phyloP scores from a whole-genome alignment of 1,140 invertebrate species.

The Penaeus indicus region DNA sequence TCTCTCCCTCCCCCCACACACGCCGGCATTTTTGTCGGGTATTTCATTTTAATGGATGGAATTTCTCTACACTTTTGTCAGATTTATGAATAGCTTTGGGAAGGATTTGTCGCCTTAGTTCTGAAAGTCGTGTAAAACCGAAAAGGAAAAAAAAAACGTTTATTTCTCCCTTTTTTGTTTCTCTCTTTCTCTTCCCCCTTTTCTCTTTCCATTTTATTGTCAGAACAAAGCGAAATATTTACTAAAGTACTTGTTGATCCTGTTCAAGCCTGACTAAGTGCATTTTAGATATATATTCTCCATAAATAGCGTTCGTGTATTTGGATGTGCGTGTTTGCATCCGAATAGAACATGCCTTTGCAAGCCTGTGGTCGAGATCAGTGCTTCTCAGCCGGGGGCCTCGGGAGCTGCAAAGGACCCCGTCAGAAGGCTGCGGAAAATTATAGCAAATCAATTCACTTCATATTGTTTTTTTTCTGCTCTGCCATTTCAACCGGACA shows the following conservation, averaged over 20 bases:
- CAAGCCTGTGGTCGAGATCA: too few species aligned
- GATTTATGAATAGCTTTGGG: slow-evolving; percentile 15
- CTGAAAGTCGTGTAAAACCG: not conserved
- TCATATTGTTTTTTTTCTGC: too few species aligned
- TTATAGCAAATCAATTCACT: too few species aligned
- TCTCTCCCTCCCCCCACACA: too few species aligned
- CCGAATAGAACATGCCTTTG: too few species aligned
- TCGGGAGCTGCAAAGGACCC: too few species aligned
- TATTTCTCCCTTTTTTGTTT: slow-evolving; percentile 5
- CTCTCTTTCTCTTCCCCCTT: slow-evolving; percentile 15
- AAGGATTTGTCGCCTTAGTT: slow-evolving; percentile 28
- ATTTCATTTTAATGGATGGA: slow-evolving; percentile 43
- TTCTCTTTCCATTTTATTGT: not conserved
- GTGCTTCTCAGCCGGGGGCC: not conserved
- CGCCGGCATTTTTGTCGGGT: not conserved
- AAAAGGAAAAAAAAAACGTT: not conserved
- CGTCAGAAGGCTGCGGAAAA: too few species aligned
- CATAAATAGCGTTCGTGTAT: too few species aligned
- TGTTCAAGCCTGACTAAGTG: not conserved
- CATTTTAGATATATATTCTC: not conserved
- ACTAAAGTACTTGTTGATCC: not conserved
- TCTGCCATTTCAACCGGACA: too few species aligned
- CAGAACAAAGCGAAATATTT: not conserved
- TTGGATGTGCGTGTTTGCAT: too few species aligned
- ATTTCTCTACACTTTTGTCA: slow-evolving; percentile 32